These are phyloP conservation scores for Lota lota DNA, from an alignment of 2,113 vertebrate species.

Conservation along the genomic window DNA sequence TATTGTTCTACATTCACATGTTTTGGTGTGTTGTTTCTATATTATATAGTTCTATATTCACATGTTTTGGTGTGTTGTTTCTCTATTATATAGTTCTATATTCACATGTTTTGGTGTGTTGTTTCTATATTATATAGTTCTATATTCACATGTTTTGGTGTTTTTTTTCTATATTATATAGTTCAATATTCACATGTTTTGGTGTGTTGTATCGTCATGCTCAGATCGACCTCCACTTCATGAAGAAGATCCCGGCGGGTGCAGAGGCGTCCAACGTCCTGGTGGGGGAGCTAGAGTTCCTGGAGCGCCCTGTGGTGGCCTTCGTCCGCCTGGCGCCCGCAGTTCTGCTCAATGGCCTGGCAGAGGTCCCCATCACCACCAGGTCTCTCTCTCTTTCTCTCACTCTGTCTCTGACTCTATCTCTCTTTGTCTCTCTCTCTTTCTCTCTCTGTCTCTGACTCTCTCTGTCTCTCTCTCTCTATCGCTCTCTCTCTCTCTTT, in stretches of 20 bases:
- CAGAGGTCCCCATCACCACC: slow-evolving; percentile 95
- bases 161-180: too few relatives aligned
- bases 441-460: too few relatives aligned
- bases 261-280: slow-evolving; percentile 97
- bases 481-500: background rate
- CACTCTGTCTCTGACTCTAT: background rate
- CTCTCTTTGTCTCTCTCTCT: background rate
- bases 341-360: slow-evolving; percentile 88
- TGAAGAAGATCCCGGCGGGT: slow-evolving; percentile 98
- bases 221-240: slow-evolving; percentile 97
- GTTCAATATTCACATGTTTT: too few relatives aligned
- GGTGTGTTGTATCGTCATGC: background rate
- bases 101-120: too few relatives aligned
- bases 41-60: too few relatives aligned
- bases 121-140: too few relatives aligned
- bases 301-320: slow-evolving; percentile 92
- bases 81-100: too few relatives aligned
- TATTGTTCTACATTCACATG: too few relatives aligned
- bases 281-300: slow-evolving; percentile 93
- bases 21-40: too few relatives aligned
- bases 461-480: background rate
- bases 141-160: too few relatives aligned
- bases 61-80: too few relatives aligned
- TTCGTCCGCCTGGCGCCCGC: slow-evolving; percentile 92
- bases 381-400: slow-evolving; percentile 71